Evolutionary conservation across 2,797 vertebrate species (phyloP), one percentile per base, ranked within the genome.

Genomic region (Myioborus melanocephalus): DNA sequence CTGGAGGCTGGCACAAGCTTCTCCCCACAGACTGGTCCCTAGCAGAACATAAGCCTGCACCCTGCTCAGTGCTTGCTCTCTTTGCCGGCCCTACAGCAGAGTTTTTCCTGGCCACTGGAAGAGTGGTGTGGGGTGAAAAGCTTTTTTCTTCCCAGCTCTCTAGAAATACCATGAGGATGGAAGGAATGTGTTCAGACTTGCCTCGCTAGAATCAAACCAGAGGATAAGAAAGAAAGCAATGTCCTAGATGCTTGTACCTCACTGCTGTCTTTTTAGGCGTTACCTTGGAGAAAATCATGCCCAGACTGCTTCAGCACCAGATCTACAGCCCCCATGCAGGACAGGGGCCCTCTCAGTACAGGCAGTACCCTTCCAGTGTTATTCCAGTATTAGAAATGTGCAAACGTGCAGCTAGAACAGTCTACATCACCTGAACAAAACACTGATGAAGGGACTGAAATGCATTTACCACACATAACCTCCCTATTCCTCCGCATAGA

Each of bases 301-400:
- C 23, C 18, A 30, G 20, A 15, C 27, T 83, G 21, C 35, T 13
- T 3, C 37, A 50, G 47, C 21, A 86, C 11, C 32, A 63, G 28
- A 73, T 4, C 23, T 28, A 15, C 19, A 55, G 3, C 4, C 4
- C 0, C 16, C 5, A 9, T 0, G 0, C 11, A 41, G 22, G 52
- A 35, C 24, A 43, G 13, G 6, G 15, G 4, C 12, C 6, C 8
- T 63, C 27, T 71, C 46, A 77, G 28, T 16, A 41, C 8, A 23
- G n/a, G 6, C 4, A 72, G 14, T 15, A 27, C 14, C 9, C 46
- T 75, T 53, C 4, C 6, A 44, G 11, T n/a, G 28, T 59, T 68
- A 28, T 26, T 91, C 41, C 32, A 41, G 4, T 28, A 32, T 37
- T 81, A 81, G 28, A 78, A 71, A 81, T 0, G 0, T 24, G 3